These are phyloP conservation scores for Drosophila santomea DNA, from an alignment of 1,140 invertebrate species.

Conservation along the genomic window DNA sequence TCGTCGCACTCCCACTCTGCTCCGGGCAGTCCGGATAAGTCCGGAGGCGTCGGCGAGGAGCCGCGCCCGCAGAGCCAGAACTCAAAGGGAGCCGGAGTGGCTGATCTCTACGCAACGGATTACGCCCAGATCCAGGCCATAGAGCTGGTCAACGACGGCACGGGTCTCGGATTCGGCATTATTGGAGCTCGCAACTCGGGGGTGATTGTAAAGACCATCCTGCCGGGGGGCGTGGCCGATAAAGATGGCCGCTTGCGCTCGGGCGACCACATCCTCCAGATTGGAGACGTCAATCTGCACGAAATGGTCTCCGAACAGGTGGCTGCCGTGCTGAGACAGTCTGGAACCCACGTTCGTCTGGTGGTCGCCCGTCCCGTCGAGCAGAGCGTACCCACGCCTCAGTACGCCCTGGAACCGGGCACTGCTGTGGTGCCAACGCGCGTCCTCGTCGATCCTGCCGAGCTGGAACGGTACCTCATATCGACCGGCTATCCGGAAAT, in stretches of 20 bases:
- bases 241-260: constrained; percentile 96
- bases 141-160: constrained; percentile 97
- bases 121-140: constrained; percentile 98
- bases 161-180: constrained; percentile 97
- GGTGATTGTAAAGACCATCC: constrained; percentile 98
- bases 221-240: constrained; percentile 97
- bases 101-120: constrained; percentile 94
- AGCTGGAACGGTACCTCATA: constrained; percentile 93
- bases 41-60: constrained; percentile 83
- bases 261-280: constrained; percentile 98
- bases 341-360: constrained; percentile 95
- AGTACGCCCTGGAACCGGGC: constrained; percentile 78
- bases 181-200: constrained; percentile 98
- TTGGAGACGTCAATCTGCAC: constrained; percentile 93
- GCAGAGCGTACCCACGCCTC: constrained; percentile 85
- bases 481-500: constrained; percentile 91
- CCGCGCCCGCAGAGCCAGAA: constrained; percentile 84
- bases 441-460: constrained; percentile 92
- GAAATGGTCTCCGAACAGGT: constrained; percentile 99
- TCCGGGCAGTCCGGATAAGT: constrained; percentile 80
- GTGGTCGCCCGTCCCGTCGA: constrained; percentile 96
- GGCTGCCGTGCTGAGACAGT: constrained; percentile 96
- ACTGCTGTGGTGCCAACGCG: constrained; percentile 87
- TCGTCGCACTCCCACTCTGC: constrained; percentile 82
- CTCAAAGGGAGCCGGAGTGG: constrained; percentile 84